A percentile compares a stretch with the other conserved stretches of the same genome.
These are phyloP conservation scores for Drosophila virilis DNA, from an alignment of 1,140 invertebrate genomes.

Conservation along the genomic window DNA sequence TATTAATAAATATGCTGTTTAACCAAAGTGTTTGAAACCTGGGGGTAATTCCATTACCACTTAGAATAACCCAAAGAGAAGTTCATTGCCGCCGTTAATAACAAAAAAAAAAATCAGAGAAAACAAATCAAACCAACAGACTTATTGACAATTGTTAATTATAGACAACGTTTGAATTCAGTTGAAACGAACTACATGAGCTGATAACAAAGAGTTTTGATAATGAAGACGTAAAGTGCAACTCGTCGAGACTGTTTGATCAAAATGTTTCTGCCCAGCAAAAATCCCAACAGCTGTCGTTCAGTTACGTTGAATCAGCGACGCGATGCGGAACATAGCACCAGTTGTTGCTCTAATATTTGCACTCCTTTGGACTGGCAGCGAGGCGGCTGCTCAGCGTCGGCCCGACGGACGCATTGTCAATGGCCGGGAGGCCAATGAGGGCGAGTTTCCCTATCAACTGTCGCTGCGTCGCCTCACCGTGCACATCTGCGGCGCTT, in stretches of 20 bases:
- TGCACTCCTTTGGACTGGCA: slow-evolving; percentile 7
- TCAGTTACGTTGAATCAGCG: slow-evolving; percentile 34
- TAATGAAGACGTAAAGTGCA: slow-evolving; percentile 31
- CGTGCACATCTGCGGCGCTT: slow-evolving; percentile 79
- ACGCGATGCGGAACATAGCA: slow-evolving; percentile 24
- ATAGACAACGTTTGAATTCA: slow-evolving; percentile 23
- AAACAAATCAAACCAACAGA: slow-evolving; percentile 3
- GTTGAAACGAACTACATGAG: slow-evolving; percentile 37
- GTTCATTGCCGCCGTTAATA: slow-evolving; percentile 34
- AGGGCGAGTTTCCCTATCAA: slow-evolving; percentile 67
- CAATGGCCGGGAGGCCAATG: slow-evolving; percentile 64
- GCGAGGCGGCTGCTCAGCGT: slow-evolving; percentile 21
- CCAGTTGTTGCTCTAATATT: slow-evolving; percentile 5
- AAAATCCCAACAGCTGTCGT: slow-evolving; percentile 20
- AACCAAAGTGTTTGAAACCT: too few relatives aligned
- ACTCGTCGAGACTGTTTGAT: slow-evolving; percentile 2
- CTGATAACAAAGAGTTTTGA: slow-evolving; percentile 40
- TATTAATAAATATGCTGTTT: not conserved
- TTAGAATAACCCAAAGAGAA: slow-evolving; percentile 12
- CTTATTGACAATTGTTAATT: slow-evolving; percentile 44
- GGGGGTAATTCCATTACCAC: slow-evolving; percentile 4
- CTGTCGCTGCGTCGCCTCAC: slow-evolving; percentile 69
- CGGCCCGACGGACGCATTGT: slow-evolving; percentile 73
- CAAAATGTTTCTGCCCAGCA: slow-evolving; percentile 12
- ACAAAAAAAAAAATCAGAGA: slow-evolving; percentile 19